Conservation (phyloP, 2,797 vertebrate genomes). For the Pseudochirops cupreus region DNA sequence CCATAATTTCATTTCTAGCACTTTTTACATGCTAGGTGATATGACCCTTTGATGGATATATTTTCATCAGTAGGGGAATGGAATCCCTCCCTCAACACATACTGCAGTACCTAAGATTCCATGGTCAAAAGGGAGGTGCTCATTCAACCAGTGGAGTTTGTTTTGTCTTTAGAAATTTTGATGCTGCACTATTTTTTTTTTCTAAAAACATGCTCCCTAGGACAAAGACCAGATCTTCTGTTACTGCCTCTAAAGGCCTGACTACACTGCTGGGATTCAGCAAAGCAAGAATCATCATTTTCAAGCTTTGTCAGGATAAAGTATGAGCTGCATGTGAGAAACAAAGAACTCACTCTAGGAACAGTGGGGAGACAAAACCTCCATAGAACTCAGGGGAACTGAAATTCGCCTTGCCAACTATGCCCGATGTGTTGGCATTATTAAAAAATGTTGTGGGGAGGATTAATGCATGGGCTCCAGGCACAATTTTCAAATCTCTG, state of each 20-base stretch:
- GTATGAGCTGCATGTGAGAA: not conserved
- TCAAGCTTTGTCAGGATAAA: not conserved
- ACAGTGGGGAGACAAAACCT: not conserved
- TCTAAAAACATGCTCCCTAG: not conserved
- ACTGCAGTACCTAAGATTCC: not conserved
- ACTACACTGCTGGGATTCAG: not conserved
- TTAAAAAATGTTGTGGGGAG: not conserved
- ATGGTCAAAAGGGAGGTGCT: not conserved
- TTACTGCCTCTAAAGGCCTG: not conserved
- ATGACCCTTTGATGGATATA: not conserved
- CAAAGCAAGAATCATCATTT: not conserved
- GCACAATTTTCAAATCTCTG: not conserved
- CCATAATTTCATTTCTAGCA: not conserved
- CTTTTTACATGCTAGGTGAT: not conserved
- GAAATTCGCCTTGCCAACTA: not conserved
- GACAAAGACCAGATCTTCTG: not conserved
- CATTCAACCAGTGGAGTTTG: not conserved
- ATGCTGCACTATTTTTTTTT: not conserved
- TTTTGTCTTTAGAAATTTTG: not conserved
- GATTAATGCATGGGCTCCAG: not conserved
- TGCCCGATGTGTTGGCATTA: not conserved
- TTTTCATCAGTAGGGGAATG: not conserved
- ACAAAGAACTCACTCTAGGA: not conserved
- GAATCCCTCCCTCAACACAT: not conserved
- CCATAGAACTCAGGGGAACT: not conserved